Percentiles rank a stretch among this genome's conserved stretches.
Evolutionary conservation across 2,113 vertebrate species (phyloP).

Genomic region (Coreoperca whiteheadi): DNA sequence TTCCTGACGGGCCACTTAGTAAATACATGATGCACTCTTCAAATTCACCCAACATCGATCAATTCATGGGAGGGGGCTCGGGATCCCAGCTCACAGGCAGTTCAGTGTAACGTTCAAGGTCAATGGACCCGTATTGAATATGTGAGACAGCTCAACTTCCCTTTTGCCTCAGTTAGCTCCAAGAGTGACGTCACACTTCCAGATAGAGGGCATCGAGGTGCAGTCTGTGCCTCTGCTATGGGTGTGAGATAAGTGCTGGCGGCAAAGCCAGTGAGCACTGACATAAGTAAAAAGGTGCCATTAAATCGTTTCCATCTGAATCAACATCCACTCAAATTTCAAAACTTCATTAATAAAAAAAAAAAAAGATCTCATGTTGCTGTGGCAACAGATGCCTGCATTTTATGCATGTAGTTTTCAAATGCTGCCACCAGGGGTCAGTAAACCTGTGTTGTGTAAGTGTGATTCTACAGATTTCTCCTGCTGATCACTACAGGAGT

Average conservation of each 20-base stretch:
- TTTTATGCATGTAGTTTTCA: slow-evolving; percentile 12
- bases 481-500: slow-evolving; percentile 21
- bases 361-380: slow-evolving; percentile 38
- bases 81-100: slow-evolving; percentile 26
- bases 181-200: slow-evolving; percentile 61
- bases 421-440: slow-evolving; percentile 69
- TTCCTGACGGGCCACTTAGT: slow-evolving; percentile 41
- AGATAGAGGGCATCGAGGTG: slow-evolving; percentile 17
- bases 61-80: slow-evolving; percentile 49
- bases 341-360: slow-evolving; percentile 6
- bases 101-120: slow-evolving; percentile 63
- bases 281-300: neutral
- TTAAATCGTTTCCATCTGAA: neutral
- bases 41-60: slow-evolving; percentile 66
- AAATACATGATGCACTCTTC: slow-evolving; percentile 54
- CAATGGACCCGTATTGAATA: slow-evolving; percentile 59
- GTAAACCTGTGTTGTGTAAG: neutral
- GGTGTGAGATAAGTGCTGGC: slow-evolving; percentile 19
- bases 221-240: slow-evolving; percentile 1
- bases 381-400: slow-evolving; percentile 54
- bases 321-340: neutral
- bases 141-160: slow-evolving; percentile 71
- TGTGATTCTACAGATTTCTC: neutral
- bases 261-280: neutral
- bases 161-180: slow-evolving; percentile 73